Evolutionary conservation across 2,113 vertebrate species (phyloP).

Genomic region (Rhinolophus ferrumequinum): DNA sequence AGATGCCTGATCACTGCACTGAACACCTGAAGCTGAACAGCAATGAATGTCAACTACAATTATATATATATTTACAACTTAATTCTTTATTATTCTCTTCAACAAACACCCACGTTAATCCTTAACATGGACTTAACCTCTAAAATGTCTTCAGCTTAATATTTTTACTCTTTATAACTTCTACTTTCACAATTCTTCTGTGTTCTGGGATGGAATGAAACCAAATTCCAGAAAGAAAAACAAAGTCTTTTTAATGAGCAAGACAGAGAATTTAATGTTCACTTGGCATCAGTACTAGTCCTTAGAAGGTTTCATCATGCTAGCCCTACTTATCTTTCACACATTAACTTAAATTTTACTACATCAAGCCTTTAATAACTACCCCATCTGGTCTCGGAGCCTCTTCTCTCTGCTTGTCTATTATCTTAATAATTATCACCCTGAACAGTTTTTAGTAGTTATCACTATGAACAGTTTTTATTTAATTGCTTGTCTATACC

Average conservation of each 20-base stretch:
- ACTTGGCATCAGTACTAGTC: background rate
- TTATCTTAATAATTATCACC: background rate
- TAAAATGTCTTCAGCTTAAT: background rate
- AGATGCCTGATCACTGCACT: no score
- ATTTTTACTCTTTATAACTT: background rate
- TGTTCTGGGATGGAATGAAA: background rate
- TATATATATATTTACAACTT: background rate
- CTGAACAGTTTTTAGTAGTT: background rate
- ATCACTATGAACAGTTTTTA: background rate
- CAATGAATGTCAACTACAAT: no score
- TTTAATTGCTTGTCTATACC: background rate
- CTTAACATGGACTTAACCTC: background rate
- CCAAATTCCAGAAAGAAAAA: background rate
- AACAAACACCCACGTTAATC: background rate
- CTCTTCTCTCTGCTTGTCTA: background rate
- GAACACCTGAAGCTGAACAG: no score
- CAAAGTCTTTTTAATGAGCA: background rate
- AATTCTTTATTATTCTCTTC: background rate
- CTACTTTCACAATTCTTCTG: background rate
- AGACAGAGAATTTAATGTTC: constrained; percentile 14
- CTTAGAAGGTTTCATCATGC: background rate
- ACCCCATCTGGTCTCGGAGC: background rate
- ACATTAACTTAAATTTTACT: background rate
- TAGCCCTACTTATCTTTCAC: background rate
- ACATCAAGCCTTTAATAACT: background rate